phyloP scores from a whole-genome alignment of 2,888 invertebrate species.

The Zootermopsis nevadensis region DNA sequence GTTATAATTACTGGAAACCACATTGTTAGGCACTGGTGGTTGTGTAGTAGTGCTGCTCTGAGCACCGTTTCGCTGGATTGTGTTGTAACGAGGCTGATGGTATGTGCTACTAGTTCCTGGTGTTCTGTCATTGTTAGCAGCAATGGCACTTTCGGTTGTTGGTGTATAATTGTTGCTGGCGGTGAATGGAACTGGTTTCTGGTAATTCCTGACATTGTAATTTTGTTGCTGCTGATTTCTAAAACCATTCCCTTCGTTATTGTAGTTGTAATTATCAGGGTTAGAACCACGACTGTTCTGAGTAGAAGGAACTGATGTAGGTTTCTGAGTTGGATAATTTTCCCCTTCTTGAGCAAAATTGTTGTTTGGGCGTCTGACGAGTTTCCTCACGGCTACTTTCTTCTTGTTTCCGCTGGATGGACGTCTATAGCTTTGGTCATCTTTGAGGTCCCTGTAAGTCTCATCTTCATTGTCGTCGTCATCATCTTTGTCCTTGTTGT shows the following conservation, averaged over 20 bases:
- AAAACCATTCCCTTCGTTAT: constrained; percentile 47
- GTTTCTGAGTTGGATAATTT: constrained; percentile 48
- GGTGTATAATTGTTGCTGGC: constrained; percentile 11
- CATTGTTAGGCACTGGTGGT: background rate
- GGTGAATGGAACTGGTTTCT: background rate
- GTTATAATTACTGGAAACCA: background rate
- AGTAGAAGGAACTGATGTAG: constrained; percentile 45
- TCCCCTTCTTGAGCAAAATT: constrained; percentile 16
- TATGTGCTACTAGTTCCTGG: constrained; percentile 34
- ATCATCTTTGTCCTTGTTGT: constrained; percentile 69
- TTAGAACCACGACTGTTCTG: constrained; percentile 54
- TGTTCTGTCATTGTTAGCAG: background rate
- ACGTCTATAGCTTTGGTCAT: constrained; percentile 26
- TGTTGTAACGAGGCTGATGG: constrained; percentile 52
- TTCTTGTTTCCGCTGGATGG: constrained; percentile 45
- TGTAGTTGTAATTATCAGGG: constrained; percentile 55
- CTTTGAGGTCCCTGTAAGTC: constrained; percentile 57
- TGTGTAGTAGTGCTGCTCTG: constrained; percentile 25
- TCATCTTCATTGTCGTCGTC: constrained; percentile 66
- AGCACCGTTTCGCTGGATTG: constrained; percentile 41
- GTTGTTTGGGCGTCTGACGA: constrained; percentile 59
- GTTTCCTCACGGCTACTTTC: constrained; percentile 57
- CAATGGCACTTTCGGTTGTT: constrained; percentile 1
- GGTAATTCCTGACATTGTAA: background rate
- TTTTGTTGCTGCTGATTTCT: constrained; percentile 19